A percentile compares a stretch with the other conserved stretches of the same genome.
These are phyloP conservation scores for Turnix velox DNA, from an alignment of 2,113 vertebrate genomes.

Conservation along the genomic window DNA sequence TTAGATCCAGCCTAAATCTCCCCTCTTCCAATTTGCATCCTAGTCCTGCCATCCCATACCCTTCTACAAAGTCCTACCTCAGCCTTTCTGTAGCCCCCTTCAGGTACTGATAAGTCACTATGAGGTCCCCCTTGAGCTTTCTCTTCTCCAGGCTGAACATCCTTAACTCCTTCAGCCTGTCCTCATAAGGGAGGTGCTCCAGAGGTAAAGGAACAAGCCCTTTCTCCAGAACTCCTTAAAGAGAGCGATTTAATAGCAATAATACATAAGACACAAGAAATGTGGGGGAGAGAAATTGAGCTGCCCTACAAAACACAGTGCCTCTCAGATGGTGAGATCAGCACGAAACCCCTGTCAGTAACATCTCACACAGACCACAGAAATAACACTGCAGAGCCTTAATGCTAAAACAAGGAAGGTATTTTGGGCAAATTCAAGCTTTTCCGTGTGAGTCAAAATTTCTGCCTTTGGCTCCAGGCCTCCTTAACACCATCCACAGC, in stretches of 20 bases:
- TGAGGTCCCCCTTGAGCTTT: no score
- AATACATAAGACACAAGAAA: neutral
- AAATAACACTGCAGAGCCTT: neutral
- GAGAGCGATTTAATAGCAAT: neutral
- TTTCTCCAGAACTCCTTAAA: constrained; percentile 29
- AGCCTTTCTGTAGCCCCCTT: no score
- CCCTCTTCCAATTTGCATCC: no score
- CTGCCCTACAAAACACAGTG: neutral
- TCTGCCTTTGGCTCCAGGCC: neutral
- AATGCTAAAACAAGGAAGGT: fast-evolving
- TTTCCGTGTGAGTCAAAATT: neutral
- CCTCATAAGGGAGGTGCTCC: no score
- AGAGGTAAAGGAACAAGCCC: constrained; percentile 32
- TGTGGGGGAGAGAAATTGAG: neutral
- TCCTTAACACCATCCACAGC: neutral
- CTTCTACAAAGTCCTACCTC: no score
- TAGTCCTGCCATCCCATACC: no score
- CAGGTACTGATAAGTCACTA: no score
- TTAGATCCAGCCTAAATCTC: no score
- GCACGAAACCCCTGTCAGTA: fast-evolving
- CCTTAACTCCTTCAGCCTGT: no score
- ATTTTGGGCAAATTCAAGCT: neutral
- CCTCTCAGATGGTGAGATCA: neutral
- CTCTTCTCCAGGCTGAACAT: no score
- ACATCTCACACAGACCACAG: fast-evolving